Base-by-base conservation (phyloP, 2,797 vertebrate genomes). In the Aulostomus chinensis region DNA sequence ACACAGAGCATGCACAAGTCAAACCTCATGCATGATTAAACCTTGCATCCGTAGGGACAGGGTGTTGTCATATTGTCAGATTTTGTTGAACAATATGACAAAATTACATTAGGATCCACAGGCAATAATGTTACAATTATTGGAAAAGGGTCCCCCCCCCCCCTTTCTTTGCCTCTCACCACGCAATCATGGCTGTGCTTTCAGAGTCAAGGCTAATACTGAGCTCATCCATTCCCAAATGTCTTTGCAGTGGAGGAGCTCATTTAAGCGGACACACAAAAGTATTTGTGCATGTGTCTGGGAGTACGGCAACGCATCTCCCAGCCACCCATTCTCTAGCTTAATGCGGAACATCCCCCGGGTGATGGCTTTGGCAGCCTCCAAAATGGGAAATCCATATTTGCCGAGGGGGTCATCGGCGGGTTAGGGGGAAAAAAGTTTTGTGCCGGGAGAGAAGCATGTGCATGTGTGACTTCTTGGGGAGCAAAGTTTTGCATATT, bases 291-390 rank as follows among this genome's bases (percentile, higher is more conserved):
- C 80, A 85, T 88, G 90, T 90, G 88, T 91, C 88, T 83, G 80
- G 73, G 73, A 85, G 84, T 83, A 88, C 84, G 76, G 89, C 89
- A 83, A 83, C 87, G 73, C 89, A 88, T 87, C 86, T 88, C 86
- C 80, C 78, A 80, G 81, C 76, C 78, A 70, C 85, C 87, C 79
- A 91, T 92, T 92, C 89, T 90, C 76, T 68, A 57, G 83, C 81
- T 86, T 92, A 91, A 92, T 92, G 91, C 85, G 88, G 90, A 92
- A 92, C 90, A 91, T 92, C 90, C 90, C 89, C 86, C 29, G 89
- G 89, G 91, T 89, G 89, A 91, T 88, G 89, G 86, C 82, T 90
- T 89, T 91, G 90, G 88, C 90, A 91, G 89, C 87, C 87, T 88
- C 87, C 85, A 84, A 88, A 90, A 90, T 89, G 87, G 86, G 88